Evolutionary conservation across 2,888 invertebrate genomes (phyloP), one percentile per base, ranked within the genome.

Genomic region (Dryomyza anilis): DNA sequence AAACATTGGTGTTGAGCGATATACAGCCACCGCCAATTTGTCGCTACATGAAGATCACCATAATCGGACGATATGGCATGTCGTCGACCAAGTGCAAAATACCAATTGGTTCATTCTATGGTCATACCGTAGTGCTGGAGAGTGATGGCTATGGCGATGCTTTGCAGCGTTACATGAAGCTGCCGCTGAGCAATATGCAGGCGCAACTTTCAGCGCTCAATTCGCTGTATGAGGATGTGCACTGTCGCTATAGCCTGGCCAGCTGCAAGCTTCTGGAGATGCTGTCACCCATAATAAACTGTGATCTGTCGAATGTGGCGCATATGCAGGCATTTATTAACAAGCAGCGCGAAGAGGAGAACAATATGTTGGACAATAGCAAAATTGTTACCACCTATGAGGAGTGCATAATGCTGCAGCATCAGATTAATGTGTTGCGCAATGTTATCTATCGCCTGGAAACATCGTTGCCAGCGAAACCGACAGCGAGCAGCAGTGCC

Each of bases 51-150:
- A 96, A 96, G 89, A 92, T 96, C 67, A 96, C 95, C 33, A 93
- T 93, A 1, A 94, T 95, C 71, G 96, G 95, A 10, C 88, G 95
- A 12, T 95, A 95, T 78, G 95, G 95, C 52, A 94, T 95, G 92
- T 91, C 94, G 25, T 91, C 94, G 0, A 92, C 94, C 63, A 89
- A 94, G 72, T 95, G 95, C 76, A 91, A 93, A 84, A 94, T 96
- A 69, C 95, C 96, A 0, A 85, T 96, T 39, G 96, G 96, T n/a
- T 91, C 91, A 83, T 96, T 96, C 83, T 96, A 94, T 80, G 96
- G 96, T 0, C 95, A 96, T 81, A 88, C 94, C 45, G 89, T 93
- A 2, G 88, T 93, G 65, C 85, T 95, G 12, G 88, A 89, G 19
- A 89, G 89, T 67, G 88, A 88, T 69, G 79, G 79, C 2, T 83